Conservation (phyloP, 2,113 vertebrate genomes). For the Corydoras maculifer region DNA sequence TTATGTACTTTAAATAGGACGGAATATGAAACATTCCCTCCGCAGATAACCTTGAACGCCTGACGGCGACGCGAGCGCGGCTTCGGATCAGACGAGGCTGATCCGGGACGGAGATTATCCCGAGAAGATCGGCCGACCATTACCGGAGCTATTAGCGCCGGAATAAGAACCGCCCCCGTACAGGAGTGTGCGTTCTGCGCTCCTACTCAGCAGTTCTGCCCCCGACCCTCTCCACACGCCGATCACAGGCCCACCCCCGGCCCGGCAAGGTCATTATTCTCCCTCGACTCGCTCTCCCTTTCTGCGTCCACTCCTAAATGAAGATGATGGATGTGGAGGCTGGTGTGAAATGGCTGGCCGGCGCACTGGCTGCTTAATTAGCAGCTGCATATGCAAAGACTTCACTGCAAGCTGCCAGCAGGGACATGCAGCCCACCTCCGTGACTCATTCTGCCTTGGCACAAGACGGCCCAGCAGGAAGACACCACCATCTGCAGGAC, state of each 20-base stretch:
- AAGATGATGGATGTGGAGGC: constrained; percentile 16
- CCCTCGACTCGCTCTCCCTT: constrained; percentile 10
- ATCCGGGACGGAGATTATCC: constrained; percentile 2
- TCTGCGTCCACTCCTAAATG: background rate
- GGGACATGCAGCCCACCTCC: constrained; percentile 33
- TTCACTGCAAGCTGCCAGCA: constrained; percentile 28
- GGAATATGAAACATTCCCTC: no score
- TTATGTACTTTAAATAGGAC: no score
- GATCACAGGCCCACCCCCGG: constrained; percentile 12
- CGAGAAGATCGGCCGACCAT: constrained; percentile 6
- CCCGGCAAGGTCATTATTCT: constrained; percentile 11
- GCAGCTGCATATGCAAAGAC: constrained; percentile 39
- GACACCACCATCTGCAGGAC: constrained; percentile 37
- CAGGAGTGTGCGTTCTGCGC: background rate
- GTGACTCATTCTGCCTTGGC: constrained; percentile 32
- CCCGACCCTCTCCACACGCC: background rate
- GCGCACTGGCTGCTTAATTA: constrained; percentile 34
- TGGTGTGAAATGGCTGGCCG: constrained; percentile 27
- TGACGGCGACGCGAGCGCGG: no score
- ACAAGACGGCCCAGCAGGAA: background rate
- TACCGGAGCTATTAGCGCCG: background rate
- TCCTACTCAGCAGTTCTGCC: background rate
- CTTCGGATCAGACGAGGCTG: background rate
- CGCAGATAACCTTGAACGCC: no score
- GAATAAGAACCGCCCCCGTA: constrained; percentile 12